Base-by-base conservation (phyloP, 1,140 invertebrate species). In the Drosophila sp. region DNA sequence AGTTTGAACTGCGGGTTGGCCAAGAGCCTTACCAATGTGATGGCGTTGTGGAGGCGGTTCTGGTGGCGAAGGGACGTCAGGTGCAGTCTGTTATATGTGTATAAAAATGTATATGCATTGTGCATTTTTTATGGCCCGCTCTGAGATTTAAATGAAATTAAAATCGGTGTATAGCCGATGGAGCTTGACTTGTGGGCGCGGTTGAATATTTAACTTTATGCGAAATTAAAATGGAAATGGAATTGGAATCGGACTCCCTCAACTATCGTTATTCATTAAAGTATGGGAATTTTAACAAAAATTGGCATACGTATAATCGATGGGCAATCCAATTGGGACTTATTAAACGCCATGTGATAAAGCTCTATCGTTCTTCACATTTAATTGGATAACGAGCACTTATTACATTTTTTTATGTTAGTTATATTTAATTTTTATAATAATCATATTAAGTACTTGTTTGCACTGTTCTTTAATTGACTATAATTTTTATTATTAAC, bases 61-160 rank as follows among this genome's bases (percentile, higher is more conserved):
- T n/a, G n/a, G n/a, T n/a, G n/a, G n/a, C n/a, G 34, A 14, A 43
- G 27, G 38, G 38, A 13, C 18, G 48, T 13, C n/a, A 7, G 32
- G 18, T 25, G 40, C 34, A 43, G 38, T 69, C 41, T 38, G n/a
- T 25, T 58, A 32, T 38, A 32, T 61, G 57, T 36, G 65, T 61
- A 21, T 21, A 21, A 21, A 21, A 21, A 40, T 46, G 40, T 38
- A 64, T 72, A 64, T 36, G 21, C 4, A 61, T 69, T 61, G 50
- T 70, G 56, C 29, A 70, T 38, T 70, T 74, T 87, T 82, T 82
- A 76, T 78, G 61, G 59, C 27, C 43, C 56, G 64, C 58, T 27
- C 61, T 63, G 64, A 72, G 70, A 76, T 81, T 87, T 82, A 82
- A 79, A 89, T 76, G 72, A 78, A 78, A 81, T 78, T 78, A 76